Base-by-base conservation (phyloP, 2,113 vertebrate species). In the Cyprinus carpio region DNA sequence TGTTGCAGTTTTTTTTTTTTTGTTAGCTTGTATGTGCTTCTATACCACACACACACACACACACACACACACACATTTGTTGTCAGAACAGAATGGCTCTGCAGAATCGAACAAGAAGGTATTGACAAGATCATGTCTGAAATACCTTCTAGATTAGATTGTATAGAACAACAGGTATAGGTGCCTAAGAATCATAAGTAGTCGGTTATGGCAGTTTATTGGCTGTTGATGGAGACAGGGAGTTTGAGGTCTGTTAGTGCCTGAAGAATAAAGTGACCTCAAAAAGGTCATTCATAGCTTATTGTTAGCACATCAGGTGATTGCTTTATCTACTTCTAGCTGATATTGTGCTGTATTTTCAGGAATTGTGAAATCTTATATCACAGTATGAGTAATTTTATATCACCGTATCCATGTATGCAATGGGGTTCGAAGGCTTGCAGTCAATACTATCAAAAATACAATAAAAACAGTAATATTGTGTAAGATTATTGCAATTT, bases 91-190 rank as follows among this genome's bases (percentile, higher is more conserved):
- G 16, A 79, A 79, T 62, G 43, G 58, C 78, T 62, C 7, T 43
- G 58, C 31, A 40, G 77, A 80, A 46, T 78, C 20, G 34, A 60
- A 40, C 54, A 60, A 60, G 75, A 29, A 58, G 76, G 54, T 78
- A 54, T n/a, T 78, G 54, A 16, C 76, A 81, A 25, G 56, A 46
- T 46, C 8, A 64, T 81, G 34, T 80, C 18, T 16, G n/a, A 43
- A 27, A n/a, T 43, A 37, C 3, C 23, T 79, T 65, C 40, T 11
- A 9, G 54, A 78, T 78, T 20, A 78, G 54, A 60, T 16, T 8
- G 29, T 60, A 3, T n/a, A 77, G 75, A 56, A 29, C 49, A 56
- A 56, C 2, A 31, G 67, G 37, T 71, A n/a, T 11, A 58, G 23
- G 23, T 23, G 67, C 18, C 67, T 40, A 23, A 10, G 20, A 60